These are phyloP conservation scores for Lipotes vexillifer DNA, from an alignment of 2,113 vertebrate genomes.

Conservation along the genomic window DNA sequence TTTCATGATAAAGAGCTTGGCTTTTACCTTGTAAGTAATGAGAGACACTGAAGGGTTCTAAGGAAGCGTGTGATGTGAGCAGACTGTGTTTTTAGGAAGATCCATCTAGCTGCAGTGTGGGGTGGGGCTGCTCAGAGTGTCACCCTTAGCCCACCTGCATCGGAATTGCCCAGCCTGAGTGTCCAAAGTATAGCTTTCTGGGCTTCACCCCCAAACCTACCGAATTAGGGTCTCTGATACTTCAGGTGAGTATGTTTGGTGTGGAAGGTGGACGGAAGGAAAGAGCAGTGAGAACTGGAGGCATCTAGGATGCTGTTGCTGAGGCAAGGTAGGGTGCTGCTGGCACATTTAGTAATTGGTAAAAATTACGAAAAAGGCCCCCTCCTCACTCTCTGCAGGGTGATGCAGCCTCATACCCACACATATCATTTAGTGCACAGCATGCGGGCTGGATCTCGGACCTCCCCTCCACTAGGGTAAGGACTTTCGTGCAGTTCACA, in stretches of 20 bases:
- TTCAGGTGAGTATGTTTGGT: not conserved
- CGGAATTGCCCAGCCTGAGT: not conserved
- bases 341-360: not conserved
- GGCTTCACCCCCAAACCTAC: not conserved
- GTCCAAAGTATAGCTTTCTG: not conserved
- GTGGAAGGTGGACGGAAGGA: not conserved
- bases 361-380: not conserved
- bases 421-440: not conserved
- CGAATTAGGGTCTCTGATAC: not conserved
- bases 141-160: not conserved
- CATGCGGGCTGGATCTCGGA: not conserved
- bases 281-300: not conserved
- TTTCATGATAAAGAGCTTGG: not conserved
- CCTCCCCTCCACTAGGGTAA: not conserved
- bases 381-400: not conserved
- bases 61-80: not conserved
- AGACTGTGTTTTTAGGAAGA: not conserved
- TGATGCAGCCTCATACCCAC: not conserved
- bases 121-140: not conserved
- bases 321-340: not conserved
- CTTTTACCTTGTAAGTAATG: not conserved
- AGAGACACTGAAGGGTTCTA: not conserved
- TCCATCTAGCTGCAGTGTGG: not conserved
- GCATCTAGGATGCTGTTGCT: not conserved
- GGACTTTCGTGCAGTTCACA: not conserved